These are phyloP conservation scores for Rapana venosa DNA, from an alignment of 2,888 invertebrate species.

Conservation along the genomic window DNA sequence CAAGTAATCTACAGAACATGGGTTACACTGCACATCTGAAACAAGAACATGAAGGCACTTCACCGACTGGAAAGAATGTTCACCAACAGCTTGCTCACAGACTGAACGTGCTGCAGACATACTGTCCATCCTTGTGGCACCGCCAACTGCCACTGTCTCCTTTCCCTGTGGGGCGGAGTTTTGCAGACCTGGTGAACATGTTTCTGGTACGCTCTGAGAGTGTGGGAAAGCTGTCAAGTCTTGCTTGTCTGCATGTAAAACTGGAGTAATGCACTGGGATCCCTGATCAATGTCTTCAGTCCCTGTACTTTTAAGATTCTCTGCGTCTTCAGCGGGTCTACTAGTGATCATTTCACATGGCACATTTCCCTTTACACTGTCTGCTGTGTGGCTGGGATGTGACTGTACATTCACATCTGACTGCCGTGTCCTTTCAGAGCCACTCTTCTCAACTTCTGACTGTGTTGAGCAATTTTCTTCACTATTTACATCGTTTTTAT, in stretches of 20 bases:
- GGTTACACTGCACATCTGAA: background rate
- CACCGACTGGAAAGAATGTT: too few species aligned
- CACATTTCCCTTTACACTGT: background rate
- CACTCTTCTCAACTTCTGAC: background rate
- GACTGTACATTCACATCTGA: background rate
- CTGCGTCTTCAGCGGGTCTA: background rate
- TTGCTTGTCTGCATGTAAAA: background rate
- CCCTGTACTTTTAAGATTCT: background rate
- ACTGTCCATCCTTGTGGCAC: background rate
- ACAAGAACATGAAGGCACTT: conserved; percentile 34
- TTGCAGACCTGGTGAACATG: background rate
- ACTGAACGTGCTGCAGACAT: background rate
- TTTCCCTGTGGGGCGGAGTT: background rate
- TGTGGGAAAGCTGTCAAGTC: background rate
- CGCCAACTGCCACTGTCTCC: background rate
- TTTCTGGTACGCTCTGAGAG: background rate
- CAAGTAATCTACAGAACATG: background rate
- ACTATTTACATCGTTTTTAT: background rate
- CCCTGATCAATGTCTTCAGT: background rate
- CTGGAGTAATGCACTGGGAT: background rate
- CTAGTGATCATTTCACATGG: too few species aligned
- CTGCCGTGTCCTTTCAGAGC: background rate
- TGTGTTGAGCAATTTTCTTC: background rate
- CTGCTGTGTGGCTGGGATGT: background rate
- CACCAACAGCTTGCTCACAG: background rate